phyloP scores from a whole-genome alignment of 1,140 invertebrate genomes.

The Copidosoma floridanum region DNA sequence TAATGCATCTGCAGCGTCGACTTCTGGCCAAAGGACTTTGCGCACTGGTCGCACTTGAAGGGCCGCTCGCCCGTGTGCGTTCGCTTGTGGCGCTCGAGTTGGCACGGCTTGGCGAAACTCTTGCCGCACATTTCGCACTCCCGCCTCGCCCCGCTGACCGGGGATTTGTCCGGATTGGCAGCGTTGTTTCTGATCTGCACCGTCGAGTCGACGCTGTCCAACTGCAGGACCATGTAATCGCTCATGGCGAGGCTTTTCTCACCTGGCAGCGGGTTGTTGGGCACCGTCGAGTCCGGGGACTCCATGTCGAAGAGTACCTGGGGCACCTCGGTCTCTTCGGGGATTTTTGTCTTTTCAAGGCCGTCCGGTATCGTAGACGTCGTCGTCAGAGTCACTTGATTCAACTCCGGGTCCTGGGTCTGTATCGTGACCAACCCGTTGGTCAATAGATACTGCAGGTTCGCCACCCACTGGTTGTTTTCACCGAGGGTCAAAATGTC shows the following conservation, averaged over 20 bases:
- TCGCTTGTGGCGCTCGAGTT: conserved; percentile 51
- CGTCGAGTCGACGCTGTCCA: conserved; percentile 6
- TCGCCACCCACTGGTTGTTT: conserved; percentile 44
- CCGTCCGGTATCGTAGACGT: no score
- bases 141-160: conserved; percentile 38
- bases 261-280: no score
- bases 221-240: conserved; percentile 26
- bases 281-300: not conserved
- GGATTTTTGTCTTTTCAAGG: not conserved
- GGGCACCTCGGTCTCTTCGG: not conserved
- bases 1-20: conserved; percentile 63
- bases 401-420: no score
- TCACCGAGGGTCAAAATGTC: conserved; percentile 39
- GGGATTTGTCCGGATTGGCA: no score
- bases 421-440: conserved; percentile 46
- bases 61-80: conserved; percentile 71
- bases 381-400: no score
- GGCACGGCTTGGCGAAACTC: conserved; percentile 48
- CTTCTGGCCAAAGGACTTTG: conserved; percentile 67
- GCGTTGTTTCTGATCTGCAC: conserved; percentile 9
- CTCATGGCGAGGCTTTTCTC: no score
- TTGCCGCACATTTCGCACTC: conserved; percentile 52
- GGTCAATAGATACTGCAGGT: conserved; percentile 43
- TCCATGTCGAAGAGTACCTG: not conserved
- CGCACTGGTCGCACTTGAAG: conserved; percentile 64